Evolutionary conservation across 2,113 vertebrate species (phyloP), one percentile per base, ranked within the genome.

Genomic region (Leptobrachium ailaonicum): DNA sequence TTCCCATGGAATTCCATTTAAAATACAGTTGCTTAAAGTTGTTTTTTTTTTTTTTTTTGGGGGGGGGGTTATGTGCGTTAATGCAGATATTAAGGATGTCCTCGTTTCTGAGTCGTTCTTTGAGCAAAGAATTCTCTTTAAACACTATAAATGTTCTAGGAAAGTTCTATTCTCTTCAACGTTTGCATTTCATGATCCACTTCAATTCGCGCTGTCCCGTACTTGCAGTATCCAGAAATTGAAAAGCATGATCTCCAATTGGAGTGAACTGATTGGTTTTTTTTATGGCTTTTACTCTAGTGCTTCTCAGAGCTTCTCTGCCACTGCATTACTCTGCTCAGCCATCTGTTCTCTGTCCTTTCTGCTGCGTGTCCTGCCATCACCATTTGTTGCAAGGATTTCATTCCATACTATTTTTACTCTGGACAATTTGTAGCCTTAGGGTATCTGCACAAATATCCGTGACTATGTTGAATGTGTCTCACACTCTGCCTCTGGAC

Each of bases 291-390:
- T 53, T 75, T 20, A 79, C 44, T 10, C 1, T 71, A 73, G 41
- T 62, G 14, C 69, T 83, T 53, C 42, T 63, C 47, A 2, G 47
- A 54, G 53, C 71, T 82, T 82, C 78, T 56, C 71, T 77, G 77
- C 20, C 64, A 5, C 70, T 60, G 14, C 45, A 70, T 66, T 79
- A 64, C 41, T 60, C n/a, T 76, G 63, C 53, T 47, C 0, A 54
- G 44, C 82, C 79, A 81, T 81, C 78, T 79, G 42, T 74, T 75
- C 78, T 63, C 54, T 78, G 67, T 84, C 6, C 79, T 85, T 4
- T 0, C 64, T 20, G 77, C 8, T 0, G 0, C 45, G 32, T 77
- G 63, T 75, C 40, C n/a, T 83, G 81, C 79, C 77, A 10, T 75
- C 83, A 12, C 73, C 56, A 8, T 79, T 79, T 76, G 3, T 82